These are phyloP conservation scores for Misgurnus anguillicaudatus DNA, from an alignment of 2,113 vertebrate species.

Conservation along the genomic window DNA sequence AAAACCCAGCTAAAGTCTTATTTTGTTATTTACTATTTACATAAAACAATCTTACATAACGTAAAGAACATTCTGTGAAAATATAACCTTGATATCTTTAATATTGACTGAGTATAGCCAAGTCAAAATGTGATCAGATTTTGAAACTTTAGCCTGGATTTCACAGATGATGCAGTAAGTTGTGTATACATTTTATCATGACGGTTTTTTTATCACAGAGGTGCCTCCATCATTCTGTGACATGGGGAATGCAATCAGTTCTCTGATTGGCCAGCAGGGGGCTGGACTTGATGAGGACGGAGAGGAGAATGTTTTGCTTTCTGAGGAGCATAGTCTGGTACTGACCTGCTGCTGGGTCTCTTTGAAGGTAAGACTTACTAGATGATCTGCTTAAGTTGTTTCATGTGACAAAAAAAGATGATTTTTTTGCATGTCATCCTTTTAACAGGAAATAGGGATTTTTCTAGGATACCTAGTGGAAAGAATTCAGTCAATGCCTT, in stretches of 20 bases:
- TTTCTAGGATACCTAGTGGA: conserved; percentile 78
- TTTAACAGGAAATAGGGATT: conserved; percentile 75
- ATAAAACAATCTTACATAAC: no score
- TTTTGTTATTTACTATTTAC: no score
- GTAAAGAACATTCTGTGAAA: no score
- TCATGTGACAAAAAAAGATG: not conserved
- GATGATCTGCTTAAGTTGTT: not conserved
- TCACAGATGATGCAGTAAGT: not conserved
- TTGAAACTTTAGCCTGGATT: no score
- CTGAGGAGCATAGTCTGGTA: conserved; percentile 85
- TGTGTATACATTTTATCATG: not conserved
- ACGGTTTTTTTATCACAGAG: conserved; percentile 59
- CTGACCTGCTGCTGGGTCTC: conserved; percentile 93
- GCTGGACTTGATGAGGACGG: conserved; percentile 59
- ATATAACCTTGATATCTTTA: no score
- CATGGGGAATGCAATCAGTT: conserved; percentile 86
- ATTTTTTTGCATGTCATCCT: no score
- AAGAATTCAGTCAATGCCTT: conserved; percentile 61
- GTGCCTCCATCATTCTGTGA: conserved; percentile 85
- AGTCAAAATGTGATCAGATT: no score
- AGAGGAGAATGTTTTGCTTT: conserved; percentile 78
- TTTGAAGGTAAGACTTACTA: conserved; percentile 77
- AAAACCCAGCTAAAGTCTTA: no score
- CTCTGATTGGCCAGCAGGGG: conserved; percentile 73
- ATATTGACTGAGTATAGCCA: no score